Base-by-base conservation (phyloP, 2,797 vertebrate species). In the Poeciliopsis infans region DNA sequence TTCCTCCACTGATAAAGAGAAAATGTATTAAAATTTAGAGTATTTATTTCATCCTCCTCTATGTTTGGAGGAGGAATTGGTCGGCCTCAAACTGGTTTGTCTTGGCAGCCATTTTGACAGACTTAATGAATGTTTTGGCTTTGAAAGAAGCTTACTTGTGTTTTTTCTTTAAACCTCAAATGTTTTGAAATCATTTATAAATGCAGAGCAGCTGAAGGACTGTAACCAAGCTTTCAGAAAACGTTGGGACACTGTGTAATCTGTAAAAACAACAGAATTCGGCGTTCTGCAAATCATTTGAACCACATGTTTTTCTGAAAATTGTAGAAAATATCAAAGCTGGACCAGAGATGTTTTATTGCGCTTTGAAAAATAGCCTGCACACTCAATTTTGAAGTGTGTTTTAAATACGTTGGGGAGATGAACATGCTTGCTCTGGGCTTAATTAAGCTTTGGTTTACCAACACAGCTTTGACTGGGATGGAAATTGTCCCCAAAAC, bases 71-170 rank as follows among this genome's bases (percentile, higher is more conserved):
- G 59, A 75, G 78, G 80, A 91, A 82, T 79, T 15, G 23, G 83
- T 85, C 91, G 86, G 83, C 75, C 80, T 83, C 77, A 36, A 51
- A 25, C 39, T 61, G 75, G 78, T 89, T 87, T 88, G 59, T 90
- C 76, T 89, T 88, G 88, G 87, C 89, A 55, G 73, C 53, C 39
- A 7, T 49, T 82, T 43, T 74, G 66, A 88, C 78, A 69, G 78
- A 80, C 59, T 64, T 88, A 87, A 91, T 88, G 83, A 77, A 87
- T 82, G 66, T 76, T 85, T 87, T 91, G 82, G 88, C 87, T 81
- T 80, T 0, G 5, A 51, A 18, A 4, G 3, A 7, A 75, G 71
- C 57, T 49, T 55, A 59, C 84, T 66, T 80, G 82, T 86, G 82
- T 87, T 85, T 70, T 79, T 76, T 82, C 72, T 76, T 84, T 74